Conservation (phyloP, 2,113 vertebrate genomes). For the Hemiprocne comata region DNA sequence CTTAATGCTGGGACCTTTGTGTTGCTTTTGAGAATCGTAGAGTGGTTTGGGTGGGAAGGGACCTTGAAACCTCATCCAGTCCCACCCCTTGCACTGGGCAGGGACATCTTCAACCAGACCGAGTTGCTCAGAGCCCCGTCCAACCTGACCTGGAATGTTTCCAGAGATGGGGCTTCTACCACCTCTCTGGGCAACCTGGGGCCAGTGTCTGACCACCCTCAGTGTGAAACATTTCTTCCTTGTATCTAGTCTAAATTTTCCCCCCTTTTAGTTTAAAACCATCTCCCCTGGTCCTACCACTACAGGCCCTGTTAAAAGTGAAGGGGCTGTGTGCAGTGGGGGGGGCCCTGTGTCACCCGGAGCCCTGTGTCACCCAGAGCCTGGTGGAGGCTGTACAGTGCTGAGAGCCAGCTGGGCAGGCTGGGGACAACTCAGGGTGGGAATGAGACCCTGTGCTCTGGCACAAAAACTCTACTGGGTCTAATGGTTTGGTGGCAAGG, state of each 20-base stretch:
- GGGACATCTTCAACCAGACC: neutral
- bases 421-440: neutral
- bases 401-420: neutral
- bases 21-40: neutral
- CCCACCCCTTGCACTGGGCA: neutral
- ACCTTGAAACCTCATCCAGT: neutral
- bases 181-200: neutral
- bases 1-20: neutral
- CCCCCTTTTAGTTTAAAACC: neutral
- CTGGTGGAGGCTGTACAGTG: neutral
- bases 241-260: neutral
- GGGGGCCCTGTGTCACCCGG: neutral
- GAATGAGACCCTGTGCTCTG: neutral
- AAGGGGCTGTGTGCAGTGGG: neutral
- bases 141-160: neutral
- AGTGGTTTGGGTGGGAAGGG: neutral
- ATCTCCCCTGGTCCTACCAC: neutral
- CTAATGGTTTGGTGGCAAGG: neutral
- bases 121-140: neutral
- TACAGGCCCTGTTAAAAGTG: neutral
- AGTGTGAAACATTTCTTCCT: neutral
- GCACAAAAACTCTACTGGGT: neutral
- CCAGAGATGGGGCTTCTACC: neutral
- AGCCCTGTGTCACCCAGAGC: neutral
- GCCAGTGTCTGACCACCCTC: neutral